Base-by-base conservation (phyloP, 2,888 invertebrate species). In the Cloeon dipterum region DNA sequence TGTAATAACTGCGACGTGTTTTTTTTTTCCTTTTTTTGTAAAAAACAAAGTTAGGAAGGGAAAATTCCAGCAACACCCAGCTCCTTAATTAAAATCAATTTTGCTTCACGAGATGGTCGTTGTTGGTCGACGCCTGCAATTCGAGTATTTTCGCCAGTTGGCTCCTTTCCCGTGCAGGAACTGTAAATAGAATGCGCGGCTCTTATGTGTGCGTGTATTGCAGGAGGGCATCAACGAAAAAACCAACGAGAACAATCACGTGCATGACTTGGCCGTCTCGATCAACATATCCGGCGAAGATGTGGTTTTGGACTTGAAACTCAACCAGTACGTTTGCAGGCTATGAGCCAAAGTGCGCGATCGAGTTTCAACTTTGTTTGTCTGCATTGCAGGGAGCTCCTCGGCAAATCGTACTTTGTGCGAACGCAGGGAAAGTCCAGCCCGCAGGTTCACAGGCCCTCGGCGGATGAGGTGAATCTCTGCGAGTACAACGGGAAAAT, bases 401-500 rank as follows among this genome's bases (percentile, higher is more conserved):
- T 82, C 42, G 63, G 78, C 1, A 65, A 65, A 40, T 68, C 69
- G 44, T 79, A 75, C 52, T 65, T 70, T 48, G 58, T 68, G 45
- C 63, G 61, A 46, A 65, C 66, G 50, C 70, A 71, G 51, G 54
- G 62, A 46, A 55, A 61, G 54, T 55, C 71, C 52, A 53, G 61
- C 50, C 61, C 62, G 43, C 61, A 67, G 32, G 50, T 65, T 26
- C 59, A 65, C 45, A 62, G 54, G 49, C 71, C 71, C 33, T 62
- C 52, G 32, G 40, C 58, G 11, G 59, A 79, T 76, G 75, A 77
- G 48, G 51, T 72, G 40, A 69, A 74, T 47, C 53, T 74, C 47
- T 82, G 82, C 53, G 77, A 81, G 52, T 82, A 82, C 52, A 65
- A 69, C 47, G 88, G 88, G 39, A 66, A 63, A 42, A 66, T 88